phyloP scores from a whole-genome alignment of 2,113 vertebrate genomes.

The Hystrix brachyura region DNA sequence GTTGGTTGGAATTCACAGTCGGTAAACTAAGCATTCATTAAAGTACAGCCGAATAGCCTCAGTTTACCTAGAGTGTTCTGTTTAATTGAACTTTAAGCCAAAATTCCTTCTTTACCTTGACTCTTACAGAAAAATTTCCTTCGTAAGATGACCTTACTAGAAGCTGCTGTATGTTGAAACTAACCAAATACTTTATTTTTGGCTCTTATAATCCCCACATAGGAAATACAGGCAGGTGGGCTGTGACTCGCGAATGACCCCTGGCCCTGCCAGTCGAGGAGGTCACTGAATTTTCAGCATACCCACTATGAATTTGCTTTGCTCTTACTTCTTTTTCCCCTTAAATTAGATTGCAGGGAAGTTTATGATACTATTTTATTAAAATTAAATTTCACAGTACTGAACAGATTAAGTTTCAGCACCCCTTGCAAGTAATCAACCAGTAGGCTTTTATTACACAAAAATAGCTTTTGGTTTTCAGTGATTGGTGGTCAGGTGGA shows the following conservation, averaged over 20 bases:
- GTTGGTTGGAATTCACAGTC: conserved; percentile 17
- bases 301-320: background rate
- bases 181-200: conserved; percentile 17
- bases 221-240: background rate
- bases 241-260: background rate
- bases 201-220: background rate
- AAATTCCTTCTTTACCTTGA: conserved; percentile 30
- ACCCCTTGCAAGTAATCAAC: background rate
- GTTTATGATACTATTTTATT: conserved; percentile 58
- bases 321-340: conserved; percentile 48
- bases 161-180: background rate
- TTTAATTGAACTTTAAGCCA: conserved; percentile 23
- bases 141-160: background rate
- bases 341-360: conserved; percentile 48
- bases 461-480: conserved; percentile 51
- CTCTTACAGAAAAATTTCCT: background rate
- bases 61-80: background rate
- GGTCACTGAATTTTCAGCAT: conserved; percentile 13
- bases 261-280: background rate
- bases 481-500: background rate
- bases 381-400: conserved; percentile 3
- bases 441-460: background rate
- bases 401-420: conserved; percentile 37
- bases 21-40: conserved; percentile 31
- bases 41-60: background rate